Evolutionary conservation across 2,797 vertebrate genomes (phyloP).

Genomic region (Anomalospiza imberbis): DNA sequence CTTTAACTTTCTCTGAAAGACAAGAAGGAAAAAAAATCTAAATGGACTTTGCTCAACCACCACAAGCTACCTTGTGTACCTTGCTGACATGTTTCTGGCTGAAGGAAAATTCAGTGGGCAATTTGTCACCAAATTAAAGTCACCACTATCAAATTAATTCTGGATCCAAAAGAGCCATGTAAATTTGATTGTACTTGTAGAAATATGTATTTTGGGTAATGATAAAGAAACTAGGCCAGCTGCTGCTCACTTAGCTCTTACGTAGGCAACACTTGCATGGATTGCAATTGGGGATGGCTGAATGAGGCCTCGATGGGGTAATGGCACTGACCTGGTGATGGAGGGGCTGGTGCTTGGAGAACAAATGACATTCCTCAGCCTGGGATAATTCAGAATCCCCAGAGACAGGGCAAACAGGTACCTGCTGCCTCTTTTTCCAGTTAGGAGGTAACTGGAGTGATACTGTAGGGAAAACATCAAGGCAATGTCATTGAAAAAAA

Average conservation of each 20-base stretch:
- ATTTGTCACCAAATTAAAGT: background rate
- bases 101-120: background rate
- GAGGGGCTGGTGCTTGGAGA: background rate
- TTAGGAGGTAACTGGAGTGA: background rate
- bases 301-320: background rate
- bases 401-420: background rate
- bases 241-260: background rate
- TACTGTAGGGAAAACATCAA: background rate
- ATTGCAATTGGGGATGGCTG: background rate
- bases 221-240: background rate
- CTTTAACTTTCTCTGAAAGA: background rate
- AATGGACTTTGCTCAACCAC: background rate
- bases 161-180: background rate
- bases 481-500: background rate
- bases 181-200: background rate
- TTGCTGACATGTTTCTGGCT: background rate
- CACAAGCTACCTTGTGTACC: background rate
- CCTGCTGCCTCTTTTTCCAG: background rate
- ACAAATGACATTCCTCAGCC: background rate
- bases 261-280: background rate
- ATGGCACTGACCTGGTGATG: background rate
- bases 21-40: background rate
- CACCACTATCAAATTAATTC: background rate
- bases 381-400: background rate
- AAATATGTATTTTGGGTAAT: background rate